These are phyloP conservation scores for Scalopus aquaticus DNA, from an alignment of 2,113 vertebrate genomes.

Conservation along the genomic window DNA sequence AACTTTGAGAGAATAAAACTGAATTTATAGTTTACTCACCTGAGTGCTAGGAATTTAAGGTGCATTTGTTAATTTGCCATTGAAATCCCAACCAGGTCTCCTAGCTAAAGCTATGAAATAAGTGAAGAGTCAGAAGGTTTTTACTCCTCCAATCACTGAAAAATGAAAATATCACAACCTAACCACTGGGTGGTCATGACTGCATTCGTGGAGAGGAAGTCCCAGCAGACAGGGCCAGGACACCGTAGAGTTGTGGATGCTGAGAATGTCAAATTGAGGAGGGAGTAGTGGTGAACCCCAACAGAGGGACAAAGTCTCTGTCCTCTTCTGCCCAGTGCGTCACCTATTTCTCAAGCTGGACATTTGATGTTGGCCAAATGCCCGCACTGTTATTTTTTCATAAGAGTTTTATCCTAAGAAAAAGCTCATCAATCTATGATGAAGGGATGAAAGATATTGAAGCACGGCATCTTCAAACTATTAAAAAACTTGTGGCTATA, in stretches of 20 bases:
- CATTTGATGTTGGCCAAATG: not conserved
- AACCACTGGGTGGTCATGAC: not conserved
- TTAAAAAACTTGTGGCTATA: not conserved
- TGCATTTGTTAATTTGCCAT: not conserved
- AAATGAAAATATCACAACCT: slow-evolving; percentile 1
- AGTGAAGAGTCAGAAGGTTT: not conserved
- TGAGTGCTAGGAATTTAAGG: not conserved
- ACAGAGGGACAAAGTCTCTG: not conserved
- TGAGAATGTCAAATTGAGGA: not conserved
- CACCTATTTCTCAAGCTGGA: not conserved
- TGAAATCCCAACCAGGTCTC: not conserved
- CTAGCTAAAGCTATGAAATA: not conserved
- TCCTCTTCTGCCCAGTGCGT: not conserved
- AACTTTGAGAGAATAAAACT: not conserved
- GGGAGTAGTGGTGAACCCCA: not conserved
- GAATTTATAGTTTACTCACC: not conserved
- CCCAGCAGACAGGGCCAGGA: not conserved
- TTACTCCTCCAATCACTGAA: not conserved
- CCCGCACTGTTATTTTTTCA: not conserved
- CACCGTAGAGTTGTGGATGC: not conserved
- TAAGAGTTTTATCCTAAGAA: not conserved
- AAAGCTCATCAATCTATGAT: not conserved
- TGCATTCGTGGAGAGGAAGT: not conserved
- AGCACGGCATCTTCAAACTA: not conserved
- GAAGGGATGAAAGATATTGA: not conserved